Conservation (phyloP, 2,797 vertebrate genomes). For the Poeciliopsis paucimaculata region DNA sequence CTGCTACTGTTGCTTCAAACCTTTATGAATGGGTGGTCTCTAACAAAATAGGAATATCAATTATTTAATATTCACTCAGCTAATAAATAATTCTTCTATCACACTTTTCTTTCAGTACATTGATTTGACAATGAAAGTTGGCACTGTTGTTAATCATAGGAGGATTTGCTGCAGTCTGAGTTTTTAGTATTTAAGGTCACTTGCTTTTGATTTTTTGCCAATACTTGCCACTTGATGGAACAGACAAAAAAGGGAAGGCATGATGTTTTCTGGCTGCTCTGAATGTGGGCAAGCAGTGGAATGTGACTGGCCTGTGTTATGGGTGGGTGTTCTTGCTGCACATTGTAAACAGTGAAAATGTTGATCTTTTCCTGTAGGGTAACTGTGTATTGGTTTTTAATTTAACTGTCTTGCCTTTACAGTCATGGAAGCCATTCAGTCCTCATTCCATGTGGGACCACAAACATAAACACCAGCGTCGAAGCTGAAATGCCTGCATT, state of each 20-base stretch:
- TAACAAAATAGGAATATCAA: conserved; percentile 6
- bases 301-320: conserved; percentile 58
- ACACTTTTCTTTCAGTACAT: background rate
- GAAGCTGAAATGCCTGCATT: conserved; percentile 23
- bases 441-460: conserved; percentile 29
- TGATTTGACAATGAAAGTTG: background rate
- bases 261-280: conserved; percentile 45
- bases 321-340: conserved; percentile 65
- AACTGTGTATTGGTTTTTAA: conserved; percentile 69
- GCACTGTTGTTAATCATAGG: background rate
- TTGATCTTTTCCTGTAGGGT: conserved; percentile 62
- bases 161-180: background rate
- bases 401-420: conserved; percentile 55
- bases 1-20: conserved; percentile 40
- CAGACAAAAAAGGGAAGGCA: conserved; percentile 7
- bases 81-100: background rate
- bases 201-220: background rate
- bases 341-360: conserved; percentile 76
- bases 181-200: background rate
- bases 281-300: conserved; percentile 74
- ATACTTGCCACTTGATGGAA: background rate
- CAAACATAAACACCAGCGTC: conserved; percentile 51
- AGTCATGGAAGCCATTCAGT: conserved; percentile 45
- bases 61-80: background rate
- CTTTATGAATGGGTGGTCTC: conserved; percentile 71